Evolutionary conservation across 2,888 invertebrate species (phyloP).

Genomic region (Drosophila nr. perissopoda): DNA sequence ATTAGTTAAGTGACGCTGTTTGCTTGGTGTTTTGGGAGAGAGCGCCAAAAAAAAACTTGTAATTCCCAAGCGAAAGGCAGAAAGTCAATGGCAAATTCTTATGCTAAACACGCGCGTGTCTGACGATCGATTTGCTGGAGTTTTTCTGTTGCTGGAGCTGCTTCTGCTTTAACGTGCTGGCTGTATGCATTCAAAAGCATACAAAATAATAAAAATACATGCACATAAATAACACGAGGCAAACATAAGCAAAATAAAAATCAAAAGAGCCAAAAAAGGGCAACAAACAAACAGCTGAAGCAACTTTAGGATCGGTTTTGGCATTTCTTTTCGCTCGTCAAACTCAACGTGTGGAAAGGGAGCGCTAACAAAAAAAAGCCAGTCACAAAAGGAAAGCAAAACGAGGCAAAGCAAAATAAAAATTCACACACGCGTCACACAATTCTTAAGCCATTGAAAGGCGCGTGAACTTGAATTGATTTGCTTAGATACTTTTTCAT

Average conservation of each 20-base stretch:
- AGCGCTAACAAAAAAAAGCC: slow-evolving; percentile 16
- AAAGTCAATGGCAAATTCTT: slow-evolving; percentile 55
- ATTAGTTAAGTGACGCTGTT: slow-evolving; percentile 48
- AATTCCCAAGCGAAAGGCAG: slow-evolving; percentile 61
- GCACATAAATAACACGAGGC: slow-evolving; percentile 73
- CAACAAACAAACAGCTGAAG: slow-evolving; percentile 24
- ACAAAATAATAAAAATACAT: slow-evolving; percentile 65
- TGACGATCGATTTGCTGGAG: slow-evolving; percentile 67
- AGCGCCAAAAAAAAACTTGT: slow-evolving; percentile 37
- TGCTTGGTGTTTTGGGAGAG: slow-evolving; percentile 22
- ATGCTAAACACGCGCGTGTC: slow-evolving; percentile 74
- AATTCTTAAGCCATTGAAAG: slow-evolving; percentile 53
- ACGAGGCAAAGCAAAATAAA: slow-evolving; percentile 31
- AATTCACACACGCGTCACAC: slow-evolving; percentile 65
- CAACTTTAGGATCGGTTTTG: slow-evolving; percentile 47
- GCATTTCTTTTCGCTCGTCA: slow-evolving; percentile 44
- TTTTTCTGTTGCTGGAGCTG: slow-evolving; percentile 40
- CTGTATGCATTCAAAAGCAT: slow-evolving; percentile 56
- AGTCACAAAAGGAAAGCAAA: slow-evolving; percentile 45
- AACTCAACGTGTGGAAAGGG: slow-evolving; percentile 41
- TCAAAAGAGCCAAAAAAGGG: slow-evolving; percentile 60
- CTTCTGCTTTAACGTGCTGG: slow-evolving; percentile 23
- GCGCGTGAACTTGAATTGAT: slow-evolving; percentile 79
- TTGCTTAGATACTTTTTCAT: slow-evolving; percentile 63
- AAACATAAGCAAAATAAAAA: slow-evolving; percentile 62